These are phyloP conservation scores for Poecilia latipinna DNA, from an alignment of 2,113 vertebrate species.

Conservation along the genomic window DNA sequence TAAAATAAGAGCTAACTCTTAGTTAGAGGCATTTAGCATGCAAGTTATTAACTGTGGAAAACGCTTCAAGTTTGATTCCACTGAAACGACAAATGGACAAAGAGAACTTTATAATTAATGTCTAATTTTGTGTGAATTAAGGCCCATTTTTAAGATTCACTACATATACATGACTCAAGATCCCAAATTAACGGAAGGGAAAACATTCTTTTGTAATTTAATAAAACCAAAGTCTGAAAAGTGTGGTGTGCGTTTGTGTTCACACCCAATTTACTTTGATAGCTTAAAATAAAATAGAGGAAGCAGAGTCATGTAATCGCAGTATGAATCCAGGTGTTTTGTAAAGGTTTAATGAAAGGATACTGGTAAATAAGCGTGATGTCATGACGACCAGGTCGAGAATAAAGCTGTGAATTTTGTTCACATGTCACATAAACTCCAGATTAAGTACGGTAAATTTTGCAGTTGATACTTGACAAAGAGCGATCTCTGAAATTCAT, in stretches of 20 bases:
- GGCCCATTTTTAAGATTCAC: background rate
- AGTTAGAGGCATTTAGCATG: too few species aligned
- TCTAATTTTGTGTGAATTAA: too few species aligned
- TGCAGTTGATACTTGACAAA: background rate
- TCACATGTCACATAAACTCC: background rate
- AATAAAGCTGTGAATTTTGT: background rate
- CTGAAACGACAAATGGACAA: too few species aligned
- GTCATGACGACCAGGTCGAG: background rate
- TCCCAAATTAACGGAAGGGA: background rate
- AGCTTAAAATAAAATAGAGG: background rate
- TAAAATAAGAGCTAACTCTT: too few species aligned
- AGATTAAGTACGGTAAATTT: background rate
- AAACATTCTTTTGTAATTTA: too few species aligned
- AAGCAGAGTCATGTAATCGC: background rate
- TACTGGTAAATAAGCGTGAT: background rate
- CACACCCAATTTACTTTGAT: background rate
- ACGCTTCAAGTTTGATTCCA: too few species aligned
- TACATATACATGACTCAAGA: background rate
- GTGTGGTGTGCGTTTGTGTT: too few species aligned
- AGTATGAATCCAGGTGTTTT: background rate
- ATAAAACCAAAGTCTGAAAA: too few species aligned
- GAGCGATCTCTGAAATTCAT: background rate
- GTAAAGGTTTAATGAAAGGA: background rate
- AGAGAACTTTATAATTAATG: too few species aligned
- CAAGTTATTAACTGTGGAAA: too few species aligned